A percentile compares a stretch with the other conserved stretches of the same genome.
phyloP scores from a whole-genome alignment of 2,797 vertebrate species.

The Dryobates pubescens region DNA sequence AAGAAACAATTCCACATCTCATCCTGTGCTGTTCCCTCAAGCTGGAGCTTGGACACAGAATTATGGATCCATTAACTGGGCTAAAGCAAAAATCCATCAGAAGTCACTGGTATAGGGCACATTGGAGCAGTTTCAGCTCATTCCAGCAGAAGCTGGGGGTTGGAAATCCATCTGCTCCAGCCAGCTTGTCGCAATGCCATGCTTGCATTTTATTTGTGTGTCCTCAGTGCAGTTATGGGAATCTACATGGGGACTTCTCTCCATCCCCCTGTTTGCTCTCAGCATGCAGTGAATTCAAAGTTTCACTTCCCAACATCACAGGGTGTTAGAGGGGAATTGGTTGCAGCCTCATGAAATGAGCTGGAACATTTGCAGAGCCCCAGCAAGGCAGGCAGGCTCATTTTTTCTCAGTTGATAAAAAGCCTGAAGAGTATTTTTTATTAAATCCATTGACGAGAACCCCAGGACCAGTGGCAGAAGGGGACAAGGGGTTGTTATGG shows the following conservation, averaged over 20 bases:
- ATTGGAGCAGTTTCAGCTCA: neutral
- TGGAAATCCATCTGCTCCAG: conserved; percentile 48
- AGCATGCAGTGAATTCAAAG: neutral
- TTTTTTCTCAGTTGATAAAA: conserved; percentile 48
- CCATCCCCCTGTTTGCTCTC: neutral
- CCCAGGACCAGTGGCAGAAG: neutral
- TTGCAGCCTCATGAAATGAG: neutral
- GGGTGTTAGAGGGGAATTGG: neutral
- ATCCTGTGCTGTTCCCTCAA: neutral
- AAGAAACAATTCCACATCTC: neutral
- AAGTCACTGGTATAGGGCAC: fast-evolving
- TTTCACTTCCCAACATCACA: neutral
- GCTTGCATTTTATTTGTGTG: neutral
- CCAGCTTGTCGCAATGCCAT: neutral
- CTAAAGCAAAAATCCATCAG: conserved; percentile 13
- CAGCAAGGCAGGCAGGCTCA: neutral
- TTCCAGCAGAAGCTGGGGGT: neutral
- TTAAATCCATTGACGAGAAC: conserved; percentile 49
- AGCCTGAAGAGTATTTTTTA: conserved; percentile 46
- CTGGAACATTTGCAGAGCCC: conserved; percentile 16
- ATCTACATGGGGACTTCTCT: neutral
- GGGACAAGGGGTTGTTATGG: conserved; percentile 17
- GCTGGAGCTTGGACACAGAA: neutral
- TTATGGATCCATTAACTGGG: neutral
- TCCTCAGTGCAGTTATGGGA: neutral